phyloP scores from a whole-genome alignment of 2,797 vertebrate species.

The Australoheros facetus region DNA sequence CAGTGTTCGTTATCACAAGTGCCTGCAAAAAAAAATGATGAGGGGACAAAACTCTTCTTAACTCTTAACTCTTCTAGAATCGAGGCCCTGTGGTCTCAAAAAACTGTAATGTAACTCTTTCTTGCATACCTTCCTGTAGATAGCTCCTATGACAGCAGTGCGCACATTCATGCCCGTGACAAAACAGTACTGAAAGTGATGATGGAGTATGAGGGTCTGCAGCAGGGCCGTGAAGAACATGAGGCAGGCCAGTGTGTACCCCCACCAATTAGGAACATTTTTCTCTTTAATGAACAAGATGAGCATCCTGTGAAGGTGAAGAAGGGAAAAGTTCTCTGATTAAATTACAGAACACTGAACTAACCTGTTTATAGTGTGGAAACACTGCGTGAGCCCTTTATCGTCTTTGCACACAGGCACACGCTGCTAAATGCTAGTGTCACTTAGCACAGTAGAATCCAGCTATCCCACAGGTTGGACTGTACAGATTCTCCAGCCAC shows the following conservation, averaged over 20 bases:
- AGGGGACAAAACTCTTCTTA: not conserved
- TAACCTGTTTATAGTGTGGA: not conserved
- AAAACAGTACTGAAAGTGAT: conserved; percentile 91
- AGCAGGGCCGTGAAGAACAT: conserved; percentile 90
- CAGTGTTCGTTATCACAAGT: conserved; percentile 91
- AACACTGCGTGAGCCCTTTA: not conserved
- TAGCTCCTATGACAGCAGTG: conserved; percentile 87
- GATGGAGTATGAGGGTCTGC: conserved; percentile 91
- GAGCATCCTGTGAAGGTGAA: conserved; percentile 79
- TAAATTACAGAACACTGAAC: not conserved
- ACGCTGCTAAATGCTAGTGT: not conserved
- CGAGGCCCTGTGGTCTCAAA: not conserved
- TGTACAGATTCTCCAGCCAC: not conserved
- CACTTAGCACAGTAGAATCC: not conserved
- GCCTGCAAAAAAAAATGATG: conserved; percentile 76
- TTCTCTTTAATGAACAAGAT: conserved; percentile 87
- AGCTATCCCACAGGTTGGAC: not conserved
- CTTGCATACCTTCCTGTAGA: conserved; percentile 91
- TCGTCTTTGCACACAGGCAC: not conserved
- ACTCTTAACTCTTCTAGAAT: not conserved
- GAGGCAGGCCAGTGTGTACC: conserved; percentile 88
- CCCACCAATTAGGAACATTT: conserved; percentile 89
- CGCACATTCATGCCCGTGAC: conserved; percentile 91
- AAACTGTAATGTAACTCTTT: rapidly evolving
- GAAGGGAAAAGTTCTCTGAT: not conserved